Percentiles rank a stretch among this genome's conserved stretches.
phyloP scores from a whole-genome alignment of 2,797 vertebrate genomes.

The Graptemys geographica region DNA sequence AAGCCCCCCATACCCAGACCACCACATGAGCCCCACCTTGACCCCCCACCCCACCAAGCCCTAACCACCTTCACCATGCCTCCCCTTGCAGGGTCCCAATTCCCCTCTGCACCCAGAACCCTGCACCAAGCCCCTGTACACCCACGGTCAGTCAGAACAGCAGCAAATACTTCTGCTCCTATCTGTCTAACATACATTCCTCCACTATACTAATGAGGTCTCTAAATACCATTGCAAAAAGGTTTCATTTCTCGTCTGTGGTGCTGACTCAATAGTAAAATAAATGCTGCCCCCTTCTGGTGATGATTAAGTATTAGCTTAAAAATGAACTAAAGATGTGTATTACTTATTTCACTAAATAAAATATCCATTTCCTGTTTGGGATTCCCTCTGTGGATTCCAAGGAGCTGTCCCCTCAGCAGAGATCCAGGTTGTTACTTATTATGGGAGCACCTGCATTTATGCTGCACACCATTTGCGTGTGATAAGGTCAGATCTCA shows the following conservation, averaged over 20 bases:
- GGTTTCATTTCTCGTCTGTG: not conserved
- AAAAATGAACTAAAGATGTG: not conserved
- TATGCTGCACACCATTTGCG: not conserved
- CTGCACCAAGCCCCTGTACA: too few relatives aligned
- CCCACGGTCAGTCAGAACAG: not conserved
- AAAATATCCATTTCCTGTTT: not conserved
- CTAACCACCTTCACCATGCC: too few relatives aligned
- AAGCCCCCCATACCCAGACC: too few relatives aligned
- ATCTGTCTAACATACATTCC: not conserved
- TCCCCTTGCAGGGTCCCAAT: too few relatives aligned
- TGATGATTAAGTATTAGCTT: not conserved
- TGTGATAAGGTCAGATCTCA: not conserved
- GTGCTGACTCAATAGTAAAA: not conserved
- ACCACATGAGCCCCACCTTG: too few relatives aligned
- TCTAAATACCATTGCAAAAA: not conserved
- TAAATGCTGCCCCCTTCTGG: not conserved
- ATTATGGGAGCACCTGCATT: not conserved
- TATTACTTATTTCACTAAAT: not conserved
- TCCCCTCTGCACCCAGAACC: too few relatives aligned
- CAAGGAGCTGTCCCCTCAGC: fast-evolving
- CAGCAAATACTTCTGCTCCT: not conserved
- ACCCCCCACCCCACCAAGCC: too few relatives aligned
- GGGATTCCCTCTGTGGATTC: not conserved
- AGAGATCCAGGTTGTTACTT: not conserved
- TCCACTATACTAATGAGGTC: not conserved